Evolutionary conservation across 2,888 invertebrate genomes (phyloP).

Genomic region (Eupithecia inturbata): DNA sequence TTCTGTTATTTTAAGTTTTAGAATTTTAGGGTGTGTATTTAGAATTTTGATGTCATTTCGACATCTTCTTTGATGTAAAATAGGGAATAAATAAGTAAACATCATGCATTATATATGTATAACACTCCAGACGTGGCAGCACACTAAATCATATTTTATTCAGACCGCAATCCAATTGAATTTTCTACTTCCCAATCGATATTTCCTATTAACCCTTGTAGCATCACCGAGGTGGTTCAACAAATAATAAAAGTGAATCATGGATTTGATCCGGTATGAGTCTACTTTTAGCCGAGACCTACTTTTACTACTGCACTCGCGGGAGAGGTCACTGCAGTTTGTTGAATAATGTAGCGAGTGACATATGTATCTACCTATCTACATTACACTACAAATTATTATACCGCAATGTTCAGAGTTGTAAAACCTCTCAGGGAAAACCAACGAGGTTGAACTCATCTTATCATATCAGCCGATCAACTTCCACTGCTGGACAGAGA

Average conservation of each 20-base stretch:
- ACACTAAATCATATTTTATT: slow-evolving; percentile 2
- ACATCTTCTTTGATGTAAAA: not conserved
- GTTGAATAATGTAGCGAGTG: slow-evolving; percentile 50
- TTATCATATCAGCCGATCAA: too few relatives aligned
- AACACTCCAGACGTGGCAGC: not conserved
- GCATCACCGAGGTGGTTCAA: slow-evolving; percentile 9
- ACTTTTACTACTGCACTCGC: slow-evolving; percentile 57
- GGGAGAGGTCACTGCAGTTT: slow-evolving; percentile 61
- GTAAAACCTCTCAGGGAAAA: slow-evolving; percentile 29
- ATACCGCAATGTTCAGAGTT: slow-evolving; percentile 63
- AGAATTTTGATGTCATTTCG: not conserved
- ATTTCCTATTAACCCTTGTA: slow-evolving; percentile 7
- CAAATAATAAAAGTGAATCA: slow-evolving; percentile 34
- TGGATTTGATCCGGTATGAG: slow-evolving; percentile 48
- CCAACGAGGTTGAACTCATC: too few relatives aligned
- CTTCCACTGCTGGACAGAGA: too few relatives aligned
- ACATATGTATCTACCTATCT: slow-evolving; percentile 41
- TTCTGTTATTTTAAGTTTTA: not conserved
- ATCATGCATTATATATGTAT: not conserved
- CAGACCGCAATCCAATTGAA: not conserved
- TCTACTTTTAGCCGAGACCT: slow-evolving; percentile 63
- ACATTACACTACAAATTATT: slow-evolving; percentile 37
- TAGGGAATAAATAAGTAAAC: not conserved
- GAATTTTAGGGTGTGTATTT: not conserved
- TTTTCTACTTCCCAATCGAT: slow-evolving; percentile 1